Conservation (phyloP, 2,888 invertebrate genomes). For the Andrena bucephala region DNA sequence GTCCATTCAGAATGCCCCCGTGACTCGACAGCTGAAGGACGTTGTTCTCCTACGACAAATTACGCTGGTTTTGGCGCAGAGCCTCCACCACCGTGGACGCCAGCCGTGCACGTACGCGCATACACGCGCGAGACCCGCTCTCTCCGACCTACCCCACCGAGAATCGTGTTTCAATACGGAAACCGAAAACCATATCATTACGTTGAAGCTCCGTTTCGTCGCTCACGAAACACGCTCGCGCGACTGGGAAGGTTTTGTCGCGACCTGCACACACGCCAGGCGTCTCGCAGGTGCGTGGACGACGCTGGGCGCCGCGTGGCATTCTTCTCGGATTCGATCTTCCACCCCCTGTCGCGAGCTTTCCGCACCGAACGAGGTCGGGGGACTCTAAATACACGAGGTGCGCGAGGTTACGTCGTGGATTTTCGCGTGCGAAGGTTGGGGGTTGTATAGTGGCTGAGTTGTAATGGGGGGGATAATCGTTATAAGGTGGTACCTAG, state of each 20-base stretch:
- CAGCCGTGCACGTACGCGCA: slow-evolving; percentile 1
- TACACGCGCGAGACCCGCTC: slow-evolving; percentile 43
- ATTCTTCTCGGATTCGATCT: neutral
- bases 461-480: too few species aligned
- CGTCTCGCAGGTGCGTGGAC: slow-evolving; percentile 43
- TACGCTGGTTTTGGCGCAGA: slow-evolving; percentile 42
- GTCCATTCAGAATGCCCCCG: slow-evolving; percentile 60
- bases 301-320: slow-evolving; percentile 36
- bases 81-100: slow-evolving; percentile 7
- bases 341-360: neutral
- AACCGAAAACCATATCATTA: slow-evolving; percentile 84
- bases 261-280: neutral
- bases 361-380: too few species aligned
- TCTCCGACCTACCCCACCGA: slow-evolving; percentile 82
- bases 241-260: slow-evolving; percentile 1
- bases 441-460: too few species aligned
- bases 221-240: slow-evolving; percentile 47
- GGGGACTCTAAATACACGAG: too few species aligned
- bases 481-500: too few species aligned
- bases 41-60: slow-evolving; percentile 70
- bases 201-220: slow-evolving; percentile 77
- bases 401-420: too few species aligned
- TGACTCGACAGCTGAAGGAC: slow-evolving; percentile 62
- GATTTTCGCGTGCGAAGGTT: too few species aligned
- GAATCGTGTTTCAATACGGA: slow-evolving; percentile 84